Conservation (phyloP, 2,797 vertebrate genomes). For the Macrochelys suwanniensis region DNA sequence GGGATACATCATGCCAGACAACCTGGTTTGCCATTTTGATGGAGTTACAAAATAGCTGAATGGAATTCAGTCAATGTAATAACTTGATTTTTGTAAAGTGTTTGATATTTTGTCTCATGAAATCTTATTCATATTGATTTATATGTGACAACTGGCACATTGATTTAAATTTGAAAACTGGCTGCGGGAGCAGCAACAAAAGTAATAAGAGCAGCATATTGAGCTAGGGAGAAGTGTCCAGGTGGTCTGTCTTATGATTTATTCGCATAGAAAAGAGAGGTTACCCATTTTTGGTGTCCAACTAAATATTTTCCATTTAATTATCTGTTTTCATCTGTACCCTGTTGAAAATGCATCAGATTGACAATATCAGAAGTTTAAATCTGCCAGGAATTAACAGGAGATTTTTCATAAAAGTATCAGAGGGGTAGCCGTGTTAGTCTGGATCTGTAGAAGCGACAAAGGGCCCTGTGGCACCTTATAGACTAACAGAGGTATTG, state of each 20-base stretch:
- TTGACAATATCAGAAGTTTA: neutral
- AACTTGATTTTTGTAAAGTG: neutral
- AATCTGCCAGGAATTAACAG: neutral
- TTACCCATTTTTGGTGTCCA: neutral
- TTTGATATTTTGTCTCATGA: neutral
- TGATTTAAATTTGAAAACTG: neutral
- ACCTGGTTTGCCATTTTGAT: neutral
- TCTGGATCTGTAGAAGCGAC: too few species aligned
- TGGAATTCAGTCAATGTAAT: neutral
- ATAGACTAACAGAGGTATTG: too few species aligned
- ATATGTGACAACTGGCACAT: neutral
- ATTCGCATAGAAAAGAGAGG: neutral
- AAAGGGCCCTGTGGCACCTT: too few species aligned
- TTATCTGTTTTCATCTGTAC: neutral
- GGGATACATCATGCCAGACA: neutral
- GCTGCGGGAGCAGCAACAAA: neutral
- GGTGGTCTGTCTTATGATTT: neutral
- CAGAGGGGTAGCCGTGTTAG: too few species aligned
- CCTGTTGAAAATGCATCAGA: neutral
- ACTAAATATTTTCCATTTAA: neutral
- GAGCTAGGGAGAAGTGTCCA: neutral
- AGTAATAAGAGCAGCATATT: neutral
- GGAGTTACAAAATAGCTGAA: neutral
- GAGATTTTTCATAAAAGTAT: too few species aligned
- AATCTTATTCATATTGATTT: slow-evolving; percentile 4